These are phyloP conservation scores for Lasaia peninsularis DNA, from an alignment of 1,140 invertebrate genomes.

Conservation along the genomic window DNA sequence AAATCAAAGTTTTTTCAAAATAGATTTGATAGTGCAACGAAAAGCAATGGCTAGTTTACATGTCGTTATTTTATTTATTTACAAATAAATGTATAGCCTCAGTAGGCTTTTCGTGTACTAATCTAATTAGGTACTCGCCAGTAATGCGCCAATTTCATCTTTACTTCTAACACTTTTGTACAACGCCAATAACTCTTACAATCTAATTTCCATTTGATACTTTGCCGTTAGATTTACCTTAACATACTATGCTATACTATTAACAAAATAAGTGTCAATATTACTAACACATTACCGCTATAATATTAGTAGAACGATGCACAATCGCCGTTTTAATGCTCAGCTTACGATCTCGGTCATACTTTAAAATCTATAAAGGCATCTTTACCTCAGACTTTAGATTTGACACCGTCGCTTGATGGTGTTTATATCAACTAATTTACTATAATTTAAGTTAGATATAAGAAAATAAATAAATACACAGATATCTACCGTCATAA, in stretches of 20 bases:
- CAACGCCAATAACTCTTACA: slow-evolving; percentile 73
- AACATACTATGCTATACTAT: slow-evolving; percentile 58
- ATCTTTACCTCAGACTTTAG: slow-evolving; percentile 77
- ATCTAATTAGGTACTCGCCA: slow-evolving; percentile 76
- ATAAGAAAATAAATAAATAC: slow-evolving; percentile 66
- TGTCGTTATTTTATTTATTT: slow-evolving; percentile 53
- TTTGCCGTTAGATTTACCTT: slow-evolving; percentile 65
- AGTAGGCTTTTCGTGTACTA: slow-evolving; percentile 64
- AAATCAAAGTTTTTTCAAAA: background rate
- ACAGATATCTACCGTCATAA: slow-evolving; percentile 47
- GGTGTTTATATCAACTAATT: slow-evolving; percentile 67
- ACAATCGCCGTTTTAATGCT: slow-evolving; percentile 60
- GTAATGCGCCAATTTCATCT: slow-evolving; percentile 75
- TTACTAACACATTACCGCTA: slow-evolving; percentile 68
- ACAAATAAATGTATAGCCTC: slow-evolving; percentile 68
- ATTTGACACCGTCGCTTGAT: slow-evolving; percentile 71
- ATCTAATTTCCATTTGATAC: slow-evolving; percentile 63
- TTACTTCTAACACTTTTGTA: slow-evolving; percentile 73
- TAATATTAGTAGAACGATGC: slow-evolving; percentile 70
- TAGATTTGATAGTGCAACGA: slow-evolving; percentile 45
- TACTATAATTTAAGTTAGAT: slow-evolving; percentile 66
- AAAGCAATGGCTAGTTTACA: slow-evolving; percentile 56
- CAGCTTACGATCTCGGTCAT: slow-evolving; percentile 62
- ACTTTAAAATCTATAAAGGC: slow-evolving; percentile 76
- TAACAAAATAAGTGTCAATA: slow-evolving; percentile 76